Percentiles rank a stretch among this genome's conserved stretches.
Conservation (phyloP, 2,113 vertebrate species). For the Corythoichthys intestinalis region DNA sequence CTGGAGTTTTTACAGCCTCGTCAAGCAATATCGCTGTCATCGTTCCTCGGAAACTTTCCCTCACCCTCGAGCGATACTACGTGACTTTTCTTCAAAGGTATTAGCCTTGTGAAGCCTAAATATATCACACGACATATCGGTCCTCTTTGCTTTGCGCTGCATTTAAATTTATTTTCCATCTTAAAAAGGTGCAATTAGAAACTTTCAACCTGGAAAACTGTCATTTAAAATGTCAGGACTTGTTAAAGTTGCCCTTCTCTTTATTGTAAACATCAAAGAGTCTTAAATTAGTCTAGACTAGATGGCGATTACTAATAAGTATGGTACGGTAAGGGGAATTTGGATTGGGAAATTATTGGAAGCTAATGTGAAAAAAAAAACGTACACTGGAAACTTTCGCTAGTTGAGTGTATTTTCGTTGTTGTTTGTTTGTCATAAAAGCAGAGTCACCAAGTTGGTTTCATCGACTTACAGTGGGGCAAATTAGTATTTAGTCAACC, state of each 20-base stretch:
- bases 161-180: neutral
- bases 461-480: no score
- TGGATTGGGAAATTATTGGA: neutral
- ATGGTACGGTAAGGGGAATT: neutral
- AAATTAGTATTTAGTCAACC: no score
- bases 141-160: neutral
- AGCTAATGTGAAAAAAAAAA: neutral
- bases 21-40: neutral
- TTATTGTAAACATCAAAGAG: neutral
- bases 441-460: no score
- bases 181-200: conserved; percentile 11
- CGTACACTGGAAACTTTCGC: neutral
- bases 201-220: neutral
- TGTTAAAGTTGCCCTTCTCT: neutral
- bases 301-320: neutral
- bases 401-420: neutral
- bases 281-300: neutral
- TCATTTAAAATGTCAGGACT: neutral
- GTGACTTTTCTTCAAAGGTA: conserved; percentile 1
- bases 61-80: neutral
- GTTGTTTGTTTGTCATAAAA: no score
- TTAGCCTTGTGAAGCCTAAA: neutral
- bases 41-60: conserved; percentile 6
- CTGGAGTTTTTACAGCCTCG: neutral
- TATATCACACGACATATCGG: neutral